Evolutionary conservation across 2,797 vertebrate genomes (phyloP).

Genomic region (Manis pentadactyla): DNA sequence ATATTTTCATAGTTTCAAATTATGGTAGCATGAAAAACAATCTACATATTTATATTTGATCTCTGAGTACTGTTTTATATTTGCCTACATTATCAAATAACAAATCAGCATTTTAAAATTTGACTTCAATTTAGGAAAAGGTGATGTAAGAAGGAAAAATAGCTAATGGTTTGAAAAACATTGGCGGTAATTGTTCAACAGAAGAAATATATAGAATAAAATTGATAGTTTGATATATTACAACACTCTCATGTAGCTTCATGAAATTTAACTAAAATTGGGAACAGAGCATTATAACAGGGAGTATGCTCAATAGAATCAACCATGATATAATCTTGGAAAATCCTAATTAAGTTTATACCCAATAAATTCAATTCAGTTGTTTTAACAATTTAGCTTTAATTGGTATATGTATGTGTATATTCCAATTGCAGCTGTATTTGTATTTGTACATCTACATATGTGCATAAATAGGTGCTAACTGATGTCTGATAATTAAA

Average conservation of each 20-base stretch:
- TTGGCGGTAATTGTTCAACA: not conserved
- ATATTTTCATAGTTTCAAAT: not conserved
- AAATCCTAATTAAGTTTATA: not conserved
- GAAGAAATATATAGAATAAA: not conserved
- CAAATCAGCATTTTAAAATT: not conserved
- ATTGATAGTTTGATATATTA: not conserved
- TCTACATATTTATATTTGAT: not conserved
- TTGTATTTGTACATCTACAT: not conserved
- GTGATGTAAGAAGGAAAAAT: not conserved
- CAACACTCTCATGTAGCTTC: not conserved
- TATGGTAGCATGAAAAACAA: not conserved
- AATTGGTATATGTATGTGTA: not conserved
- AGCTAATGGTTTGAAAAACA: not conserved
- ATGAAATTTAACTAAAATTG: not conserved
- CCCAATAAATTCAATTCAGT: not conserved
- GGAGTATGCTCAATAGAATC: not conserved
- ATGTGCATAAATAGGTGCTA: not conserved
- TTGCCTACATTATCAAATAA: not conserved
- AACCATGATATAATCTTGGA: not conserved
- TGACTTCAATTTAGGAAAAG: not conserved
- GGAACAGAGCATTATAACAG: not conserved
- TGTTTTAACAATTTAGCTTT: not conserved
- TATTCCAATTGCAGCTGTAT: not conserved
- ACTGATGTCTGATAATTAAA: not conserved
- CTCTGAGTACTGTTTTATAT: not conserved